Evolutionary conservation across 2,113 vertebrate species (phyloP), one percentile per base, ranked within the genome.

Genomic region (Symphodus melops): DNA sequence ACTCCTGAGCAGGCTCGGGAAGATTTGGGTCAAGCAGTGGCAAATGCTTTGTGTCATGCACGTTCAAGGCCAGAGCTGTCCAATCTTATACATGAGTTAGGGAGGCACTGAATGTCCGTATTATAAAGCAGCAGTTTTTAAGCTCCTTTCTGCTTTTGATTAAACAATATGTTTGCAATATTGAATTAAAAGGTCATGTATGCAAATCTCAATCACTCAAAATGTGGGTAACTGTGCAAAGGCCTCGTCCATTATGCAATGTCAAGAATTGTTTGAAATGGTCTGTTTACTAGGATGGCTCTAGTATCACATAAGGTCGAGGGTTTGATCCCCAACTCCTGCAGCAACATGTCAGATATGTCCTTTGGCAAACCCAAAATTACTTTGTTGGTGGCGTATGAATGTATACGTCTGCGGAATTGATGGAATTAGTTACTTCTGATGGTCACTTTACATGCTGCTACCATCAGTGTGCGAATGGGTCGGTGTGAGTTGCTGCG

Each of bases 1-100:
- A 67, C 80, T 81, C 19, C 21, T 0, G 39, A 68, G 82, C 64
- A 80, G 72, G 82, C 78, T 69, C 73, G 9, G 86, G 88, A 83
- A 82, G 86, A 88, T 88, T 85, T 69, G 74, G 85, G 89, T 89
- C 86, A 89, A 88, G 83, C 71, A 20, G 77, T 68, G 83, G 74
- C 74, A 84, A 89, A 48, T 20, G 64, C 77, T 77, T 1, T 41
- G 66, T 77, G 72, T 84, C 83, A 25, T 39, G 61, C 48, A 63
- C 37, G 20, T 66, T 37, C 1, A 12, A 41, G 76, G 61, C 57
- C 49, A 11, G 2, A 63, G 46, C 70, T 78, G 72, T 48, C 59
- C 75, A 16, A 2, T 79, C 81, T 75, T 4, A 54, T 46, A 76
- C 51, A 60, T 1, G 39, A 74, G 71, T 3, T 84, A 48, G 41